phyloP scores from a whole-genome alignment of 2,888 invertebrate species.

The Atrina japonica region DNA sequence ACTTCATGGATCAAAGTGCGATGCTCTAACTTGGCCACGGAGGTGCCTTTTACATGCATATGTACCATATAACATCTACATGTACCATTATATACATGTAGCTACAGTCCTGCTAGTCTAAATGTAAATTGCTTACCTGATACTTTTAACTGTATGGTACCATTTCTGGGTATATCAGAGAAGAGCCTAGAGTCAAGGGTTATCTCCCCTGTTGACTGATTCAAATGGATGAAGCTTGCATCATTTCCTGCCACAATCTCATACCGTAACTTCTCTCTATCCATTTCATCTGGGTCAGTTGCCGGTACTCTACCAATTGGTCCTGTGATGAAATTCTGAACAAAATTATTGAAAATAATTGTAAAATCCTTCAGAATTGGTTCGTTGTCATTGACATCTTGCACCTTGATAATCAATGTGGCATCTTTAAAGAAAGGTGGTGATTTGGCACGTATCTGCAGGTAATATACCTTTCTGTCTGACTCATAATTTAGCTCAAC shows the following conservation, averaged over 20 bases:
- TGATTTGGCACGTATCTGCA: constrained; percentile 94
- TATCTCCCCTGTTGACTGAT: constrained; percentile 91
- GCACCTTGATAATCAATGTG: constrained; percentile 92
- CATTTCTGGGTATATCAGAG: constrained; percentile 96
- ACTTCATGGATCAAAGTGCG: too few relatives aligned
- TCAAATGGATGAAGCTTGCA: constrained; percentile 92
- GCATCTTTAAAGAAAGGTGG: constrained; percentile 94
- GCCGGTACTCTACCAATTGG: constrained; percentile 96
- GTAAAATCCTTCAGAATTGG: constrained; percentile 94
- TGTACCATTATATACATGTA: too few relatives aligned
- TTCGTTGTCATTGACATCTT: constrained; percentile 96
- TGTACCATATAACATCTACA: too few relatives aligned
- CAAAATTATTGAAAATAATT: constrained; percentile 97
- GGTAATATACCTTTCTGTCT: constrained; percentile 92
- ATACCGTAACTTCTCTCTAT: constrained; percentile 87
- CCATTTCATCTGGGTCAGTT: constrained; percentile 95
- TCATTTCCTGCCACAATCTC: constrained; percentile 95
- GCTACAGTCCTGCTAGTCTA: too few relatives aligned
- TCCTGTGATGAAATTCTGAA: constrained; percentile 95
- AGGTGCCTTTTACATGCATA: too few relatives aligned
- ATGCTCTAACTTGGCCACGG: too few relatives aligned
- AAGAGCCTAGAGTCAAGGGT: constrained; percentile 95
- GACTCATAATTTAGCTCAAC: constrained; percentile 97
- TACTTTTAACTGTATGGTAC: constrained; percentile 96
- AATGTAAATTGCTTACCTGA: constrained; percentile 84